Evolutionary conservation across 2,888 invertebrate genomes (phyloP).

Genomic region (Coremacera marginata): DNA sequence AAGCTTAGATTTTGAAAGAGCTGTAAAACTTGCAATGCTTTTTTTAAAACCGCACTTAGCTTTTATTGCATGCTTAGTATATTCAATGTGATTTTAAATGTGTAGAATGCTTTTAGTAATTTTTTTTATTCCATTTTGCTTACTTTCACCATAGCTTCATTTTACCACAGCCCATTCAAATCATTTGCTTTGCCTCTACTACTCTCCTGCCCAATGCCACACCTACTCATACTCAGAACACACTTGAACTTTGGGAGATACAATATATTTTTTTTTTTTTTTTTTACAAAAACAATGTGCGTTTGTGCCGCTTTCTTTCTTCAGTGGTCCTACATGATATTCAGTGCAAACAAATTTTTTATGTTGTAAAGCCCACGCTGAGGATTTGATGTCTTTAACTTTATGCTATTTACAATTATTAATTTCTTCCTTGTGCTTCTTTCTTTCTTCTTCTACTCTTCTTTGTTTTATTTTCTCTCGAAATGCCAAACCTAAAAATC

Average conservation of each 20-base stretch:
- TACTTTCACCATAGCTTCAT: neutral
- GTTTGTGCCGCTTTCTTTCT: too few species aligned
- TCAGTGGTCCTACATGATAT: too few species aligned
- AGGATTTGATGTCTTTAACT: too few species aligned
- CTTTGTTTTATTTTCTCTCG: conserved; percentile 41
- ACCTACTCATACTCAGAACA: neutral
- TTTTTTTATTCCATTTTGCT: neutral
- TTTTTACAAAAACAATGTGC: too few species aligned
- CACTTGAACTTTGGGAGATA: neutral
- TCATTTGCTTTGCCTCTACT: neutral
- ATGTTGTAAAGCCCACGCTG: too few species aligned
- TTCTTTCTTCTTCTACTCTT: conserved; percentile 41
- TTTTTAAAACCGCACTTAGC: conserved; percentile 3
- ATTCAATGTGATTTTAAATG: neutral
- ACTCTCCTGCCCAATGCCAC: neutral
- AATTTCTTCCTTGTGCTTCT: conserved; percentile 5
- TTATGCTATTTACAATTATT: neutral
- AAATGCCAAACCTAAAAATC: conserved; percentile 28
- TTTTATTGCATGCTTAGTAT: neutral
- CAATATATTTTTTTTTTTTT: too few species aligned
- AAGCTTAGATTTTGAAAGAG: neutral
- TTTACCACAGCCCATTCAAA: neutral
- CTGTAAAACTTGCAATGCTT: neutral
- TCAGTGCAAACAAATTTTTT: too few species aligned
- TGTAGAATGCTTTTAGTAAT: neutral